Percentiles rank a stretch among this genome's conserved stretches.
Evolutionary conservation across 1,140 invertebrate genomes (phyloP).

Genomic region (Drosophila tropicalis): DNA sequence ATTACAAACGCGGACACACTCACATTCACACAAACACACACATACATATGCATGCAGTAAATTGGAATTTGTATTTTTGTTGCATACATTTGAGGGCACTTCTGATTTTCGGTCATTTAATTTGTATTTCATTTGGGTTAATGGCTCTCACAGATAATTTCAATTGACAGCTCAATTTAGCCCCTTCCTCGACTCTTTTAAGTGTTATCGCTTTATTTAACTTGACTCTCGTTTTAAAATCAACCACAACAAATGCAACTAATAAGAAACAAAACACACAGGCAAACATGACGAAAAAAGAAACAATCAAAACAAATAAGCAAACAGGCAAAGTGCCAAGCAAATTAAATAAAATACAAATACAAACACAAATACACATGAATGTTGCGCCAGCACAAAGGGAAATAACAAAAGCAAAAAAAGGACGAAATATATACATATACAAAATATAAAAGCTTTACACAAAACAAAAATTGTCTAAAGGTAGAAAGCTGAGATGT

Average conservation of each 20-base stretch:
- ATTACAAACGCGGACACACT: constrained; percentile 30
- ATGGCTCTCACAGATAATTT: neutral
- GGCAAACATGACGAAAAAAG: constrained; percentile 21
- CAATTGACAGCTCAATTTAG: neutral
- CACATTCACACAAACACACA: constrained; percentile 18
- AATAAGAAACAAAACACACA: constrained; percentile 2
- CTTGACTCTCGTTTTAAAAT: neutral
- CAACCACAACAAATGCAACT: constrained; percentile 1
- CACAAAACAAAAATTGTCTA: neutral
- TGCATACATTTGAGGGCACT: constrained; percentile 40
- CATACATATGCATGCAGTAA: constrained; percentile 14
- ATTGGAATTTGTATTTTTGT: constrained; percentile 6
- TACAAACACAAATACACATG: constrained; percentile 23
- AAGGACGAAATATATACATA: neutral
- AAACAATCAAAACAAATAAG: constrained; percentile 55
- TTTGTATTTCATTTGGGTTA: neutral
- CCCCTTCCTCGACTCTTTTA: neutral
- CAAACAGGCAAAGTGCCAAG: constrained; percentile 53
- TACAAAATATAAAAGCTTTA: constrained; percentile 1
- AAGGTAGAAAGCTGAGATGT: constrained; percentile 6
- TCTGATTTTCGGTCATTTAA: constrained; percentile 16
- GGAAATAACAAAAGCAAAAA: constrained; percentile 1
- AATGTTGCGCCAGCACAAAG: neutral
- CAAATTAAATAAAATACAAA: constrained; percentile 55
- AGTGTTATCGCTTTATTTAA: neutral